phyloP scores from a whole-genome alignment of 1,140 invertebrate genomes.

The Galleria mellonella region DNA sequence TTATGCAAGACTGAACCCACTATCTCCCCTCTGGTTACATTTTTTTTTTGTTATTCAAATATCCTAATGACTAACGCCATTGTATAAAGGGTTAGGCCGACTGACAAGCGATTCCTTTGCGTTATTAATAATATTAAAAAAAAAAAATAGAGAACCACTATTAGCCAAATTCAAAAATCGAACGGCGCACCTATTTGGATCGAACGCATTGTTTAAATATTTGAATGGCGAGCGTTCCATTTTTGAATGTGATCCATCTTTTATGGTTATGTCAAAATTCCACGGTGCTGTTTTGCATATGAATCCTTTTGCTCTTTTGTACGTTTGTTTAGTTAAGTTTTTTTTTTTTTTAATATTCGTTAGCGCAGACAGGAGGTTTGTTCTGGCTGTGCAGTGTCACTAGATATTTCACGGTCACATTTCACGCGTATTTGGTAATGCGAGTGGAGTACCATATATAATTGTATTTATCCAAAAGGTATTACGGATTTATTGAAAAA shows the following conservation, averaged over 20 bases:
- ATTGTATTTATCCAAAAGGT: no score
- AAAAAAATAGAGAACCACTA: slow-evolving; percentile 12
- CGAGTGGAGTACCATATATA: not conserved
- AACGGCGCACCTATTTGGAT: slow-evolving; percentile 37
- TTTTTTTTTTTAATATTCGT: slow-evolving; percentile 2
- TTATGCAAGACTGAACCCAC: slow-evolving; percentile 43
- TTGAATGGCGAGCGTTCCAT: slow-evolving; percentile 41
- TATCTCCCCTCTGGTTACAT: slow-evolving; percentile 41
- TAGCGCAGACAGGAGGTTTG: slow-evolving; percentile 3
- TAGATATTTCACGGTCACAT: slow-evolving; percentile 5
- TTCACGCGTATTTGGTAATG: not conserved
- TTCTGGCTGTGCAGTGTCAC: slow-evolving; percentile 4
- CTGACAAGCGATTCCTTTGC: slow-evolving; percentile 13
- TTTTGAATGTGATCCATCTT: slow-evolving; percentile 30
- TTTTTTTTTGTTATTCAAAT: slow-evolving; percentile 65
- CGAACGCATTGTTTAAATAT: slow-evolving; percentile 39
- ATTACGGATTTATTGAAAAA: no score
- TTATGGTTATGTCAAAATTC: slow-evolving; percentile 26
- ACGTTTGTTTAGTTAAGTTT: slow-evolving; percentile 1
- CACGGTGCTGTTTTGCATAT: slow-evolving; percentile 20
- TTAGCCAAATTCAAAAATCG: slow-evolving; percentile 34
- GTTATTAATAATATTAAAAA: slow-evolving; percentile 6
- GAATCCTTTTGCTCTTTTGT: slow-evolving; percentile 10
- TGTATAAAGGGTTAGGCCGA: slow-evolving; percentile 31
- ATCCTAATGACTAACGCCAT: slow-evolving; percentile 49